These are phyloP conservation scores for Mastomys coucha DNA, from an alignment of 2,113 vertebrate species.

Conservation along the genomic window DNA sequence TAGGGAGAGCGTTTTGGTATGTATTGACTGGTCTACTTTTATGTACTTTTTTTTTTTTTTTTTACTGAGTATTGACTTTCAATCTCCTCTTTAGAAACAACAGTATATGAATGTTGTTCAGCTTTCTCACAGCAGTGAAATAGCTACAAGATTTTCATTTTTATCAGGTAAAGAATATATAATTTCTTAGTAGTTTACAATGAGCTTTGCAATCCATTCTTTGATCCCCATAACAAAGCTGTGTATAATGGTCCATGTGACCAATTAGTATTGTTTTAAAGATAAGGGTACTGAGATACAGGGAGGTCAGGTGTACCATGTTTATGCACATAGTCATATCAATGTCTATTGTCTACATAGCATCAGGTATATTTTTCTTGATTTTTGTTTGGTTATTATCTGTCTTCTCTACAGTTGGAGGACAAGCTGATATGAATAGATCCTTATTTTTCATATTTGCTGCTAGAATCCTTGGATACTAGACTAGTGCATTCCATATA, in stretches of 20 bases:
- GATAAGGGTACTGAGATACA: not conserved
- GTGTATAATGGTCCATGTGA: not conserved
- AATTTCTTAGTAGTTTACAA: constrained; percentile 25
- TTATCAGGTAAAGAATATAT: constrained; percentile 32
- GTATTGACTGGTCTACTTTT: constrained; percentile 46
- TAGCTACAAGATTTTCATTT: constrained; percentile 35
- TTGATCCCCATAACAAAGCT: constrained; percentile 21
- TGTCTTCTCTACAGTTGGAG: constrained; percentile 12
- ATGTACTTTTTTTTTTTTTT: not conserved
- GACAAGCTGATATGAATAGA: not conserved
- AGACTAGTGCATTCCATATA: not conserved
- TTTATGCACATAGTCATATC: constrained; percentile 40
- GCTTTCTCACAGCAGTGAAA: constrained; percentile 16
- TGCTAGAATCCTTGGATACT: not conserved
- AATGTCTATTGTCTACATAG: constrained; percentile 22
- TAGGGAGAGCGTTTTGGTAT: constrained; percentile 17
- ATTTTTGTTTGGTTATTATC: constrained; percentile 5
- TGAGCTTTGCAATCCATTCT: constrained; percentile 40
- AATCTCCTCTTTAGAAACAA: constrained; percentile 31
- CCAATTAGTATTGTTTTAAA: constrained; percentile 39
- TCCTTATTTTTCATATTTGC: not conserved
- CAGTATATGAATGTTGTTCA: not conserved
- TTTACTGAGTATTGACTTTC: constrained; percentile 30
- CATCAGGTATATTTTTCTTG: not conserved
- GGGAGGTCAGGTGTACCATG: not conserved